Conservation (phyloP, 1,140 invertebrate species). For the Calosoma granatense region DNA sequence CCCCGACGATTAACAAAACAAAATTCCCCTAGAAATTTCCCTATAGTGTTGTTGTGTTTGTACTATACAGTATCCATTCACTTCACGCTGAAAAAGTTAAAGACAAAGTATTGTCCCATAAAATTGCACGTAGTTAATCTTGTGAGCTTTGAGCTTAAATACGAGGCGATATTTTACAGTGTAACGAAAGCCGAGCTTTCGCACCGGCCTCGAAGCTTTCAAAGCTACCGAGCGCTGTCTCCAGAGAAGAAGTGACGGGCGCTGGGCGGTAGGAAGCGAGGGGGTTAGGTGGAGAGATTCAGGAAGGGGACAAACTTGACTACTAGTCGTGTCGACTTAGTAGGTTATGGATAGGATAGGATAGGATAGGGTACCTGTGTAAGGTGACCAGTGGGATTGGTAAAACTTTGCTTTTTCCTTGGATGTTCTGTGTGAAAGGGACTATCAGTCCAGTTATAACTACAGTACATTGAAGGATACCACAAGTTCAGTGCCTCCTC, state of each 20-base stretch:
- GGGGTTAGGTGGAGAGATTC: no score
- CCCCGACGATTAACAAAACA: background rate
- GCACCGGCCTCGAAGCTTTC: no score
- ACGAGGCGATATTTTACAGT: constrained; percentile 6
- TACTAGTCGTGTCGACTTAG: background rate
- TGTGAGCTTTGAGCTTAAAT: constrained; percentile 4
- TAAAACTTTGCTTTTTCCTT: background rate
- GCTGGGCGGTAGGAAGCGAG: no score
- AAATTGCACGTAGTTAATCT: constrained; percentile 2
- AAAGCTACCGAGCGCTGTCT: no score
- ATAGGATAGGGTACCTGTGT: background rate
- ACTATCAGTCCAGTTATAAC: background rate
- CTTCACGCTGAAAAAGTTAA: background rate
- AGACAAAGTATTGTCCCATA: background rate
- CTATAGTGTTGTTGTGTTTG: no score
- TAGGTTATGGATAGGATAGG: background rate
- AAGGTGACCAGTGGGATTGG: background rate
- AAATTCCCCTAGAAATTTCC: background rate
- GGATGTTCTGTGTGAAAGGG: background rate
- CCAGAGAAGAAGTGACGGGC: no score
- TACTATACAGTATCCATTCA: background rate
- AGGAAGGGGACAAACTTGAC: background rate
- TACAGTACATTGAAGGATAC: no score
- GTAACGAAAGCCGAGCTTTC: constrained; percentile 7
- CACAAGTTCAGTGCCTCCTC: no score